Conservation (phyloP, 2,888 invertebrate genomes). For the Priocnemis perturbator region DNA sequence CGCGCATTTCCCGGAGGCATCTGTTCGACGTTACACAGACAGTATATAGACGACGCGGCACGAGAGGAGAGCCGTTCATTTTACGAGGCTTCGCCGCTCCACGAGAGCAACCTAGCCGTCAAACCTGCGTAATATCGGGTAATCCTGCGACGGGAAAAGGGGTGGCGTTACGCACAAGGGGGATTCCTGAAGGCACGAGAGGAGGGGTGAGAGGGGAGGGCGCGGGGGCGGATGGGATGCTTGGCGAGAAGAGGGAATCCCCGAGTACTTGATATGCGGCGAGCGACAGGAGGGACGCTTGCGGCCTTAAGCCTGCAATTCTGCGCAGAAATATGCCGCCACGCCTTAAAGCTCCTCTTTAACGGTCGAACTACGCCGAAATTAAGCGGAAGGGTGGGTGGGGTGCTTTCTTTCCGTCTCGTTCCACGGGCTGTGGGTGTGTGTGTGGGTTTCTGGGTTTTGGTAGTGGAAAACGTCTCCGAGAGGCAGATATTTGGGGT, state of each 20-base stretch:
- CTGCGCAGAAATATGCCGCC: slow-evolving; percentile 67
- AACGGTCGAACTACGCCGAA: slow-evolving; percentile 64
- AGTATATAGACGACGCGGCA: too few species aligned
- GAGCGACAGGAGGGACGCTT: slow-evolving; percentile 59
- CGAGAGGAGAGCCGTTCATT: slow-evolving; percentile 49
- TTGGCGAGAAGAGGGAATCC: slow-evolving; percentile 37
- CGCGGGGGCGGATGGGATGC: neutral
- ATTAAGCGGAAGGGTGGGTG: slow-evolving; percentile 58
- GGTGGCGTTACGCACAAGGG: slow-evolving; percentile 38
- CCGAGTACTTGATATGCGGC: slow-evolving; percentile 68
- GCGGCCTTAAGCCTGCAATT: slow-evolving; percentile 69
- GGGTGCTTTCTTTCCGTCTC: slow-evolving; percentile 8
- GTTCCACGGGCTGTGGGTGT: too few species aligned
- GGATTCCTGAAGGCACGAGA: slow-evolving; percentile 61
- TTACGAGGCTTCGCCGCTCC: slow-evolving; percentile 62
- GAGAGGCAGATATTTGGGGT: neutral
- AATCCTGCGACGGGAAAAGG: slow-evolving; percentile 51
- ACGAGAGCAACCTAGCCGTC: too few species aligned
- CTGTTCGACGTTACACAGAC: too few species aligned
- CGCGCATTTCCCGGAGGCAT: too few species aligned
- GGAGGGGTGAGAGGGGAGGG: slow-evolving; percentile 9
- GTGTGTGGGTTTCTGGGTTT: neutral
- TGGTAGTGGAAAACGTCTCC: neutral
- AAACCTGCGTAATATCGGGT: slow-evolving; percentile 64
- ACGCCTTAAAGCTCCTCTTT: slow-evolving; percentile 62